Conservation (phyloP, 35 echinoderm and acorn worm species). For the Stichopus chloronotus region DNA sequence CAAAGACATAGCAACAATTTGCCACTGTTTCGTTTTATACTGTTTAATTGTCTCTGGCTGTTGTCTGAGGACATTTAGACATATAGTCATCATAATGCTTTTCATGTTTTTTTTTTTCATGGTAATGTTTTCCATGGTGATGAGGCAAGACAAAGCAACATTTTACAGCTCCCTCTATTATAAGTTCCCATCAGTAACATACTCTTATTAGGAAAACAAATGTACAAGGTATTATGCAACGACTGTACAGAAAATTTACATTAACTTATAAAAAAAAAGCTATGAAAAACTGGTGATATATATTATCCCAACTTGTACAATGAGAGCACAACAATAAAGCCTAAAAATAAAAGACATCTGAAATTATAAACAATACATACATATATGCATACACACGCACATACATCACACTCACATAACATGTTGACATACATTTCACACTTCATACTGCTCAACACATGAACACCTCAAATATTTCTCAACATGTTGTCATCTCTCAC, state of each 20-base stretch:
- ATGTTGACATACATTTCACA: too few species aligned
- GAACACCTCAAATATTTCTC: too few species aligned
- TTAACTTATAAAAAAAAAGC: neutral
- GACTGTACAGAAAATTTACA: slow-evolving; percentile 21
- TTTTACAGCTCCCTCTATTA: neutral
- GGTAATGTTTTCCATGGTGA: neutral
- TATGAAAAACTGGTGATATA: neutral
- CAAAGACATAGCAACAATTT: too few species aligned
- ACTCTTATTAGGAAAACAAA: neutral
- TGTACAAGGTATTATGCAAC: neutral
- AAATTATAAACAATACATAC: neutral
- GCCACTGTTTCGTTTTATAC: neutral
- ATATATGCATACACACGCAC: too few species aligned
- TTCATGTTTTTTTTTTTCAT: neutral
- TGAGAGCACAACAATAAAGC: neutral
- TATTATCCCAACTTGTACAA: neutral
- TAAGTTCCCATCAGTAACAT: neutral
- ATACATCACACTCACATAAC: too few species aligned
- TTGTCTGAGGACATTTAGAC: neutral
- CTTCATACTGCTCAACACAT: too few species aligned
- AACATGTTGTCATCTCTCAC: too few species aligned
- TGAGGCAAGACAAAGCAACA: slow-evolving; percentile 23
- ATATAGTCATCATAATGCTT: neutral
- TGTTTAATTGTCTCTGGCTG: slow-evolving; percentile 15
- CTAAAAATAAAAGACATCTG: neutral